Evolutionary conservation across 2,797 vertebrate species (phyloP).

Genomic region (Rhinichthys osculus): DNA sequence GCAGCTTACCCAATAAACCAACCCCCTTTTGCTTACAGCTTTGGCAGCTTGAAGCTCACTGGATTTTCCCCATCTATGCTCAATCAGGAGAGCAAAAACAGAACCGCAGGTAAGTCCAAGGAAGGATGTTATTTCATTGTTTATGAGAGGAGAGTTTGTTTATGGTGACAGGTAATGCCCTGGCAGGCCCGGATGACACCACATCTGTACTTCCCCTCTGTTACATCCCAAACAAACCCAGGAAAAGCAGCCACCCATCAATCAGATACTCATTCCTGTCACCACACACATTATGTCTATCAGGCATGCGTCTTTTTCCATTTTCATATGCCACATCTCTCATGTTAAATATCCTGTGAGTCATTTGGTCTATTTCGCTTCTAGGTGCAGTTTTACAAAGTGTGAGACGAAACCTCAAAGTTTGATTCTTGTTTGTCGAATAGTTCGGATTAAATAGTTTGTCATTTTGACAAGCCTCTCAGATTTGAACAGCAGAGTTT

Average conservation of each 20-base stretch:
- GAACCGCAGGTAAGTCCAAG: conserved; percentile 37
- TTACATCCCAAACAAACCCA: conserved; percentile 51
- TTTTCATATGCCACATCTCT: conserved; percentile 32
- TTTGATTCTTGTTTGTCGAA: neutral
- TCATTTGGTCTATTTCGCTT: conserved; percentile 21
- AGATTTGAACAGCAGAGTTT: neutral
- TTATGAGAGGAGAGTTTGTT: conserved; percentile 35
- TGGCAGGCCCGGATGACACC: conserved; percentile 43
- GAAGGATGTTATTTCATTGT: conserved; percentile 35
- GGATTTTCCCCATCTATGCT: conserved; percentile 48
- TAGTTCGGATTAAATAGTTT: neutral
- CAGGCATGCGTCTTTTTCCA: conserved; percentile 36
- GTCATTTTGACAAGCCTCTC: conserved; percentile 1
- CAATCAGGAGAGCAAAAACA: conserved; percentile 24
- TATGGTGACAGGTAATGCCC: conserved; percentile 33
- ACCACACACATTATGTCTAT: conserved; percentile 43
- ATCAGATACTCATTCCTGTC: conserved; percentile 35
- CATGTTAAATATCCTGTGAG: conserved; percentile 34
- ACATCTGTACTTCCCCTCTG: conserved; percentile 53
- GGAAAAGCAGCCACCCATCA: conserved; percentile 43
- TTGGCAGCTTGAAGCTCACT: conserved; percentile 41
- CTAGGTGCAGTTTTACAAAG: conserved; percentile 11
- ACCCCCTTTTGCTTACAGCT: conserved; percentile 19
- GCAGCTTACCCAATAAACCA: neutral
- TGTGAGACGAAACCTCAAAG: neutral